These are phyloP conservation scores for Brachypalpus laphriformis DNA, from an alignment of 2,888 invertebrate species.

Conservation along the genomic window DNA sequence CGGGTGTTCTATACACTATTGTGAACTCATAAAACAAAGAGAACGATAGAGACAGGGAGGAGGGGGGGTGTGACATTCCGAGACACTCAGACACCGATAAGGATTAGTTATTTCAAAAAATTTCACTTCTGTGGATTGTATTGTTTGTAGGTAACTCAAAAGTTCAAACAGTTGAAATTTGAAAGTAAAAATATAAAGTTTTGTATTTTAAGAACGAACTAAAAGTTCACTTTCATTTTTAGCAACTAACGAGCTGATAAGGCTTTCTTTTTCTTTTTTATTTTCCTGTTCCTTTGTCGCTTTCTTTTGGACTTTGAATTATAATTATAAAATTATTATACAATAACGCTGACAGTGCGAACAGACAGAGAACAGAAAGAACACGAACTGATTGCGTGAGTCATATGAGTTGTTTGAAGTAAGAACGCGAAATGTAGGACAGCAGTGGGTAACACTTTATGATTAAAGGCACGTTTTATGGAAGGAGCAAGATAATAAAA, in stretches of 20 bases:
- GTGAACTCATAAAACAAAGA: not conserved
- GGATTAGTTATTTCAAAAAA: not conserved
- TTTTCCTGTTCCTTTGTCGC: not conserved
- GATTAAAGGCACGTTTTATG: not conserved
- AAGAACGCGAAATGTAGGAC: not conserved
- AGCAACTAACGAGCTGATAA: not conserved
- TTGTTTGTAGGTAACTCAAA: not conserved
- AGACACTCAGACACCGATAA: not conserved
- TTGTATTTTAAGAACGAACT: not conserved
- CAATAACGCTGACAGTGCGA: not conserved
- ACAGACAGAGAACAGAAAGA: not conserved
- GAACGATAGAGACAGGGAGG: not conserved
- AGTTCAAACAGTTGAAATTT: not conserved
- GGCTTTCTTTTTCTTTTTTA: not conserved
- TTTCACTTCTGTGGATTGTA: not conserved
- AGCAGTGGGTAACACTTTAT: no score
- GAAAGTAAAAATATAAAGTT: not conserved
- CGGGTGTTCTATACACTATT: not conserved
- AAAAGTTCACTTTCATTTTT: not conserved
- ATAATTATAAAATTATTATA: slow-evolving; percentile 18
- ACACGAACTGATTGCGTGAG: not conserved
- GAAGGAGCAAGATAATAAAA: not conserved
- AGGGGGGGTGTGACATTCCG: not conserved
- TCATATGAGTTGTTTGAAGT: not conserved
- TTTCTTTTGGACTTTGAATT: slow-evolving; percentile 4